Evolutionary conservation across 2,113 vertebrate species (phyloP).

Genomic region (Clarias batrachus): DNA sequence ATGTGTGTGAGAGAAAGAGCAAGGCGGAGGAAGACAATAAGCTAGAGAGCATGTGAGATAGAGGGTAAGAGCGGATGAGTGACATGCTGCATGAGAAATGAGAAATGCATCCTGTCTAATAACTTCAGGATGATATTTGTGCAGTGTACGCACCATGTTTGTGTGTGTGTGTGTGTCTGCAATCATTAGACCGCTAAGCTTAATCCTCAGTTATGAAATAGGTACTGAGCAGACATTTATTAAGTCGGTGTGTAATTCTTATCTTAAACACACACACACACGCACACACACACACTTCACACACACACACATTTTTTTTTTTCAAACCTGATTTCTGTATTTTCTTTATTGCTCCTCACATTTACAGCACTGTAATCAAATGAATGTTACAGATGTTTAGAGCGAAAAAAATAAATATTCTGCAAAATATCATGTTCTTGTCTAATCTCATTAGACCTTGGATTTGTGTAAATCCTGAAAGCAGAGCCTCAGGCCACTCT

Average conservation of each 20-base stretch:
- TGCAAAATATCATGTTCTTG: neutral
- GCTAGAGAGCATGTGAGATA: neutral
- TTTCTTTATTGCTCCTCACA: neutral
- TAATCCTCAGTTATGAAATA: slow-evolving; percentile 26
- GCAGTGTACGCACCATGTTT: neutral
- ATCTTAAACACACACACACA: neutral
- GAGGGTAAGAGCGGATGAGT: neutral
- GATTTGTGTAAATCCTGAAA: neutral
- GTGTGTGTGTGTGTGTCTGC: neutral
- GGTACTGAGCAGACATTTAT: slow-evolving; percentile 4
- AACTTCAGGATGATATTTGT: slow-evolving; percentile 17
- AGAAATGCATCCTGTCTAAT: slow-evolving; percentile 19
- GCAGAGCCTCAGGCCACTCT: neutral
- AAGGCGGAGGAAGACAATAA: neutral
- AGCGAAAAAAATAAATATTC: neutral
- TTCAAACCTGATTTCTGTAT: neutral
- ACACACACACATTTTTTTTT: no score
- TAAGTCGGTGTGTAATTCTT: slow-evolving; percentile 10
- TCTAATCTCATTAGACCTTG: neutral
- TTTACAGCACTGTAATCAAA: neutral
- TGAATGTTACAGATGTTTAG: neutral
- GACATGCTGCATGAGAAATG: slow-evolving; percentile 14
- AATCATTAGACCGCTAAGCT: neutral
- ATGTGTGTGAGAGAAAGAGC: neutral
- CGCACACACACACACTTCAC: neutral